Evolutionary conservation across 2,113 vertebrate species (phyloP), one percentile per base, ranked within the genome.

Genomic region (Istiophorus platypterus): DNA sequence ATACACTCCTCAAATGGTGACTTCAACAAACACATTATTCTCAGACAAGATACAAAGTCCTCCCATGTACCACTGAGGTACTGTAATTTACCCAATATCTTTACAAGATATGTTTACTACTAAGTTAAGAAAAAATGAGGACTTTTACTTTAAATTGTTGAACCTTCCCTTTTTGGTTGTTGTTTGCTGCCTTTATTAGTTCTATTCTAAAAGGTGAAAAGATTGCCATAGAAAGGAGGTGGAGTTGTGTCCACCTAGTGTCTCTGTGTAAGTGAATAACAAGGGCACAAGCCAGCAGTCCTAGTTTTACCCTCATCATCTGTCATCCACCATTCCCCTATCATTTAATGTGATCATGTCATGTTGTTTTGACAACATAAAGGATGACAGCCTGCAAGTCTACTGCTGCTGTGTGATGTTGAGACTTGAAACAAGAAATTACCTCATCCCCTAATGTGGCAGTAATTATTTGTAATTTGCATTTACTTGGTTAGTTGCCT

Each of bases 311-410:
- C 7, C 3, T 31, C 8, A 31, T 61, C 47, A 72, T 45, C n/a
- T 73, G n/a, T 65, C 47, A 2, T 27, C 64, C 73, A 31, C 8
- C 63, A 65, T 56, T 49, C 62, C 26, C 58, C 41, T 72, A 56
- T 72, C 14, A 7, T 76, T 81, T 76, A 5, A 20, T 29, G 72
- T 80, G 72, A 79, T 34, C 49, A 15, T 1, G 7, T 73, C 61
- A 29, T 63, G 61, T 27, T 18, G 27, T 42, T 49, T 54, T 52
- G 64, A 58, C 39, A 84, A 68, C 78, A 57, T 8, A 31, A 31
- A 76, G 34, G 22, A 37, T 29, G 22, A 62, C 17, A 42, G 11
- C 11, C 11, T 42, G 12, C 41, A 42, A 14, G 11, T 11, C 11
- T 18, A 18, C 45, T 49, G 45, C 45, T 20, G 17, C 45, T 49